phyloP scores from a whole-genome alignment of 2,888 invertebrate genomes.

The Epinotia ramella region DNA sequence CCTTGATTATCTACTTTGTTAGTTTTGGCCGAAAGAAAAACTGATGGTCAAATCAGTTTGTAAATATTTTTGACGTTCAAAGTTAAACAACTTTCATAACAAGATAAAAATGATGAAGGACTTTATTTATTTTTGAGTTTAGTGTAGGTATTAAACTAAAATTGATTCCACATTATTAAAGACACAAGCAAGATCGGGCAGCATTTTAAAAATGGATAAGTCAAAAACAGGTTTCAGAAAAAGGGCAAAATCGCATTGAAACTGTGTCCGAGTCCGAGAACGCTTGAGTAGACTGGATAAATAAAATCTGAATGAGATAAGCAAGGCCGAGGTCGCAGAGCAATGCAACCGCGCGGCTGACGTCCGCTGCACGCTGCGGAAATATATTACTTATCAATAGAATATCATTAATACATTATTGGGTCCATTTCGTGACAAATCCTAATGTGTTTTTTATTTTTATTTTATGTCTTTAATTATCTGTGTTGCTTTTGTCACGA shows the following conservation, averaged over 20 bases:
- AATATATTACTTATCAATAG: neutral
- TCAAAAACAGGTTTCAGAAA: constrained; percentile 21
- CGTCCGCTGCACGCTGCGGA: neutral
- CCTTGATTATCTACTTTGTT: neutral
- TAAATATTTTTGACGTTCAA: neutral
- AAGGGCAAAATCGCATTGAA: constrained; percentile 19
- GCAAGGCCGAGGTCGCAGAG: constrained; percentile 68
- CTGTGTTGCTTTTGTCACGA: too few species aligned
- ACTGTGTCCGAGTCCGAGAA: constrained; percentile 48
- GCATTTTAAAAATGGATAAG: neutral
- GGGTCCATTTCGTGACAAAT: too few species aligned
- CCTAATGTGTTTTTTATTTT: too few species aligned
- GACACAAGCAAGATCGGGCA: neutral
- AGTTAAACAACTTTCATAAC: constrained; percentile 6
- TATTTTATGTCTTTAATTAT: too few species aligned
- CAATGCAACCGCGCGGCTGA: constrained; percentile 14
- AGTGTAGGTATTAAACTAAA: too few species aligned
- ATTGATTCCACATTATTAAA: neutral
- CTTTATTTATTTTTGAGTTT: neutral
- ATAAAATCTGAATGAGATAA: constrained; percentile 65
- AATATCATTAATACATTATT: neutral
- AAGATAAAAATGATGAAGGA: constrained; percentile 2
- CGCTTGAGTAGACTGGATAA: constrained; percentile 54
- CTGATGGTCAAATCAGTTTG: neutral
- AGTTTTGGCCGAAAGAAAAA: neutral